Base-by-base conservation (phyloP, 2,888 invertebrate species). In the Amphipyra tragopoginis region DNA sequence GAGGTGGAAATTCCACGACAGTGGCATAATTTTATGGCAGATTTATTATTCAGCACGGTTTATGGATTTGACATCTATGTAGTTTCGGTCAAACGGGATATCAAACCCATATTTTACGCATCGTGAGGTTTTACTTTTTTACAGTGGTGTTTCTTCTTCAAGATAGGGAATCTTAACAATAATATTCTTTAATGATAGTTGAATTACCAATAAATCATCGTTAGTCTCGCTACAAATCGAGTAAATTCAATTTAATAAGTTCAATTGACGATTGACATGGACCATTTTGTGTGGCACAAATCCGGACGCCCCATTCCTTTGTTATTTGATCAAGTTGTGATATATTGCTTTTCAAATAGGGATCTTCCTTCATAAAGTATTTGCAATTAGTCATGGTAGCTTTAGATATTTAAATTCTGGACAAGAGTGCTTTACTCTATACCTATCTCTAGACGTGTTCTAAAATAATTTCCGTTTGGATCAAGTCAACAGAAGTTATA, bases 221-320 rank as follows among this genome's bases (percentile, higher is more conserved):
- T 91, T 86, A 85, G 73, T 71, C 70, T 75, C 69, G 80, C 77
- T 80, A 80, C 82, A 79, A 84, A 83, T 84, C 81, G 70, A 84
- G 81, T 87, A 86, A 87, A 90, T 90, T 87, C 86, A 90, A 90
- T 90, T 88, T 88, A 91, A 91, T 91, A 90, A 90, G 91, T 90
- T 90, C 92, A 93, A 93, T 90, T 91, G 89, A 82, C 83, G 86
- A 84, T 90, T 91, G 92, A 92, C 93, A 88, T 85, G 87, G 83
- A 72, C 86, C 82, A 88, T 87, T 89, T 86, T 75, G 67, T 83
- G 75, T 80, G 84, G 56, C 83, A 85, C 80, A 88, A 90, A 90
- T 92, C 88, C 85, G 72, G 79, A 79, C 76, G 75, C 81, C 40
- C 82, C 75, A 75, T 80, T 81, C 73, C 72, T 84, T 86, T 85